Conservation (phyloP, 2,113 vertebrate genomes). For the Equus quagga region DNA sequence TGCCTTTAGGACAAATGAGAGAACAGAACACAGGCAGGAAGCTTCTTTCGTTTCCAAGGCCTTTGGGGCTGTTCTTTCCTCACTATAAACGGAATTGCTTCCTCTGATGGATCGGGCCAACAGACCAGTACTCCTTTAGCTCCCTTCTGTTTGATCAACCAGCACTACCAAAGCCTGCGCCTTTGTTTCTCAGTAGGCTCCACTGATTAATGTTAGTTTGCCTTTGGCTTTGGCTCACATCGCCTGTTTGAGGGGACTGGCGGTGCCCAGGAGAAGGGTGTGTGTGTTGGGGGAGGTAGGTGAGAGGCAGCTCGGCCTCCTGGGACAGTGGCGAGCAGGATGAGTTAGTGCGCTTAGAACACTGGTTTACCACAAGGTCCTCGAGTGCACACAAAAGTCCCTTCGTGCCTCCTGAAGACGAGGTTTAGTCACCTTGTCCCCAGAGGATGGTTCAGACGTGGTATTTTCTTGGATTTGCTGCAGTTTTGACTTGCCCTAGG, state of each 20-base stretch:
- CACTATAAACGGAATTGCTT: constrained; percentile 83
- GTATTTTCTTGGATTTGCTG: not conserved
- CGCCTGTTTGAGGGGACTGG: not conserved
- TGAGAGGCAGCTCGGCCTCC: not conserved
- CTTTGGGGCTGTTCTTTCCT: constrained; percentile 17
- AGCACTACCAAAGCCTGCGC: not conserved
- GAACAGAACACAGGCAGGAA: not conserved
- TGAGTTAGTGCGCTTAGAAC: not conserved
- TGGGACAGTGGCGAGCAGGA: not conserved
- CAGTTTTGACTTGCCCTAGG: not conserved
- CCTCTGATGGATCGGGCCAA: constrained; percentile 50
- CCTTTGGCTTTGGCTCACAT: constrained; percentile 4
- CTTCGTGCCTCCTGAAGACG: not conserved
- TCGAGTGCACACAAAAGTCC: not conserved
- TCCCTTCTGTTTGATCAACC: not conserved
- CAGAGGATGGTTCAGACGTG: not conserved
- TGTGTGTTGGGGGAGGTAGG: too few relatives aligned
- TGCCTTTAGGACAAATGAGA: not conserved
- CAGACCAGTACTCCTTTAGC: not conserved
- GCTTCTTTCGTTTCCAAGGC: constrained; percentile 70
- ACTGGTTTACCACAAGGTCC: not conserved
- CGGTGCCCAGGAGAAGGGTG: not conserved
- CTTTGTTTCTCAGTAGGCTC: not conserved
- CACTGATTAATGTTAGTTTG: not conserved
- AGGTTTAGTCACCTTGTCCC: not conserved